These are phyloP conservation scores for Tanytarsus gracilentus DNA, from an alignment of 2,888 invertebrate genomes.

Conservation along the genomic window DNA sequence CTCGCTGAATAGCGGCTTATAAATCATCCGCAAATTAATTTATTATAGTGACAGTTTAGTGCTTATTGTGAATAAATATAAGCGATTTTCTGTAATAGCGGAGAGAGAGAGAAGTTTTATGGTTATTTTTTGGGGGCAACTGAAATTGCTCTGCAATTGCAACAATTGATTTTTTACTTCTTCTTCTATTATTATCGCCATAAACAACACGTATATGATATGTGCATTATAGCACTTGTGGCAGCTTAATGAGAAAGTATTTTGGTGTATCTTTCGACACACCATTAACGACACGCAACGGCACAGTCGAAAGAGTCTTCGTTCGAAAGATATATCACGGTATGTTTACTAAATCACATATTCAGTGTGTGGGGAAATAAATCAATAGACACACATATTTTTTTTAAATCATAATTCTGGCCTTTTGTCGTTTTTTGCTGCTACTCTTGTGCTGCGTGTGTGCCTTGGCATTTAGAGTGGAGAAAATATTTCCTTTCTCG, in stretches of 20 bases:
- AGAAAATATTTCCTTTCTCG: slow-evolving; percentile 4
- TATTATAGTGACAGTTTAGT: slow-evolving; percentile 27
- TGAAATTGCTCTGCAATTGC: neutral
- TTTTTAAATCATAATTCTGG: slow-evolving; percentile 1
- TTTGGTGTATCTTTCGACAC: neutral
- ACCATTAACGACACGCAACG: slow-evolving; percentile 20
- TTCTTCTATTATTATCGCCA: too few relatives aligned
- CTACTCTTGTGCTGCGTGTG: neutral
- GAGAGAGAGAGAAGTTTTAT: neutral
- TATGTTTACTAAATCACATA: slow-evolving; percentile 9
- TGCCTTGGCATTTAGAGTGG: neutral
- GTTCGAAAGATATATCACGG: slow-evolving; percentile 1
- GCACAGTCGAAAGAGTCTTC: neutral
- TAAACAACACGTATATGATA: too few relatives aligned
- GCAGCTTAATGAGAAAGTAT: neutral
- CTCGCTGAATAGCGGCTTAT: slow-evolving; percentile 16
- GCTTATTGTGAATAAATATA: slow-evolving; percentile 21
- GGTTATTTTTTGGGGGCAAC: neutral
- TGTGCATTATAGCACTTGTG: too few relatives aligned
- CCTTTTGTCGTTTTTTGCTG: too few relatives aligned
- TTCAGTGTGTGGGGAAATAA: neutral
- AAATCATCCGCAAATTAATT: slow-evolving; percentile 27
- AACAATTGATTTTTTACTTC: neutral
- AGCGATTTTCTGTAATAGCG: neutral
- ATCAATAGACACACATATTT: slow-evolving; percentile 1